Conservation (phyloP, 1,140 invertebrate species). For the Scaptodrosophila lebanonensis region DNA sequence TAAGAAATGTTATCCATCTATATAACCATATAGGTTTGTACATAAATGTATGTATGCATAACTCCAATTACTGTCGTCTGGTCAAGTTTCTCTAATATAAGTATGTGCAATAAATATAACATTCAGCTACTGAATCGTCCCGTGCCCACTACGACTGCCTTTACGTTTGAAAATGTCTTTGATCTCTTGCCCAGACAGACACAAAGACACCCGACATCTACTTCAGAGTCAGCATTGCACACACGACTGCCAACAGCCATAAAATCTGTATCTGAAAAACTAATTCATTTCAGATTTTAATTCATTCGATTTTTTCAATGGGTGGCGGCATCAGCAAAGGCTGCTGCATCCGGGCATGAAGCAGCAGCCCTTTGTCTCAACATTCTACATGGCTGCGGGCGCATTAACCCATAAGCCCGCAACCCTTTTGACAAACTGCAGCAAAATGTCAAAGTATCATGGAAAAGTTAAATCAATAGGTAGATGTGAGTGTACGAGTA, state of each 20-base stretch:
- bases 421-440: slow-evolving; percentile 13
- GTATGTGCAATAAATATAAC: too few species aligned
- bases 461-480: slow-evolving; percentile 5
- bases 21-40: too few species aligned
- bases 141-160: too few species aligned
- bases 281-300: slow-evolving; percentile 51
- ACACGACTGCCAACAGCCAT: slow-evolving; percentile 31
- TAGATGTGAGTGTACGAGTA: neutral
- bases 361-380: slow-evolving; percentile 26
- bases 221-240: neutral
- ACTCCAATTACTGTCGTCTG: too few species aligned
- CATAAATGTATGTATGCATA: too few species aligned
- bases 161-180: slow-evolving; percentile 32
- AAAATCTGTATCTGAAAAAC: slow-evolving; percentile 38
- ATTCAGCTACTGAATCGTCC: too few species aligned
- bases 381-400: slow-evolving; percentile 25
- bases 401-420: slow-evolving; percentile 6
- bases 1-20: too few species aligned
- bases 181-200: slow-evolving; percentile 21
- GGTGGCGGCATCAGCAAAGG: slow-evolving; percentile 8
- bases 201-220: neutral
- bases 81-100: too few species aligned
- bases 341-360: neutral
- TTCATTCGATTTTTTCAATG: slow-evolving; percentile 40
- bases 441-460: slow-evolving; percentile 42